Evolutionary conservation across 2,888 invertebrate genomes (phyloP), one percentile per base, ranked within the genome.

Genomic region (Acleris sparsana): DNA sequence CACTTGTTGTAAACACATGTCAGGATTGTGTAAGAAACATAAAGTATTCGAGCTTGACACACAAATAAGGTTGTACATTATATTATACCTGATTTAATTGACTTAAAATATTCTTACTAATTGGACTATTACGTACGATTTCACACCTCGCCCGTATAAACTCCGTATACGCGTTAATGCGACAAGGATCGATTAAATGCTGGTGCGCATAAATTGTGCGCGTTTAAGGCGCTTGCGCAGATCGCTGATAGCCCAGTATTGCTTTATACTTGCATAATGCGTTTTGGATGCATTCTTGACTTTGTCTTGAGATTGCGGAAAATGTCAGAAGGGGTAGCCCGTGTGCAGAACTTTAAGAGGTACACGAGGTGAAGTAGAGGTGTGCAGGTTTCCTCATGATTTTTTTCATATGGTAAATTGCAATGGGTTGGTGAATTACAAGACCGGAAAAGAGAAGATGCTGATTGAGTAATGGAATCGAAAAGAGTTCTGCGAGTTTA

Each of bases 111-210:
- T 44, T 60, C 51, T 51, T 51, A 65, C 60, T 65, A 65, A 65
- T 65, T 65, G 65, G 65, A 18, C 39, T 51, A 59, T 56, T 56
- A 60, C 53, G 49, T 56, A 18, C n/a, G 58, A 56, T 62, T 62
- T 66, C 61, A 57, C 66, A 66, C 66, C 61, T 60, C 61, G 29
- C 9, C 33, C 25, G 52, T 16, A 56, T 49, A 55, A 60, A 61
- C 13, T 11, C 63, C 66, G 22, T 61, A 51, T 52, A 53, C n/a
- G 66, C 48, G 48, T 60, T 66, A 63, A 62, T 66, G 61, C 46
- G 68, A 61, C 68, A 53, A 62, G 63, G 53, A 61, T 66, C 68
- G 62, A 64, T 65, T 48, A 53, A 70, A 58, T 58, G 63, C 57
- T 51, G 20, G 25, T 18, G 56, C 53, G 60, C 55, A 51, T 65